Conservation (phyloP, 2,888 invertebrate genomes). For the Lasioglossum zephyrum region DNA sequence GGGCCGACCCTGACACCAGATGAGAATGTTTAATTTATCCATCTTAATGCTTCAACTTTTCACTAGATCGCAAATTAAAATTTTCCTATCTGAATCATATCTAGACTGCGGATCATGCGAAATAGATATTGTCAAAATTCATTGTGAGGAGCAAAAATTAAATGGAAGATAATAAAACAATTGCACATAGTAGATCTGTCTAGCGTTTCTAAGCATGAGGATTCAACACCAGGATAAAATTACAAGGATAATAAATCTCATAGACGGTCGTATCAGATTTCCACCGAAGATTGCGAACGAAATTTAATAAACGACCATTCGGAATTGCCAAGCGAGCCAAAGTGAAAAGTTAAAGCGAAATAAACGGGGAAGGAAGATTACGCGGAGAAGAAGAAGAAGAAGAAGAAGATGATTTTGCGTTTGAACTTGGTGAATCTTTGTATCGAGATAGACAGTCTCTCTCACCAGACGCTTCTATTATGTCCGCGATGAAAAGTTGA, state of each 20-base stretch:
- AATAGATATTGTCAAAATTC: too few relatives aligned
- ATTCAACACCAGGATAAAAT: neutral
- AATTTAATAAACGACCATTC: conserved; percentile 5
- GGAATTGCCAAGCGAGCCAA: conserved; percentile 3
- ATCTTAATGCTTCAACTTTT: neutral
- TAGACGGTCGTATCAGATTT: neutral
- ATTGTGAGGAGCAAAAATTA: too few relatives aligned
- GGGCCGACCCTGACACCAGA: neutral
- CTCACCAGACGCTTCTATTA: conserved; percentile 1
- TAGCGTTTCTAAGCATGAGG: neutral
- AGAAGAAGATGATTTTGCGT: neutral
- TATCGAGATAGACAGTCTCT: neutral
- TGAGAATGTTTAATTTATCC: conserved; percentile 11
- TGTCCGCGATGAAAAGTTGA: neutral
- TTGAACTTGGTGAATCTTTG: neutral
- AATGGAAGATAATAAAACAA: too few relatives aligned
- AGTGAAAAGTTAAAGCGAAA: conserved; percentile 5
- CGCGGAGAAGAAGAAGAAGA: neutral
- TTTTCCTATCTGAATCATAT: neutral
- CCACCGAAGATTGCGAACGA: neutral
- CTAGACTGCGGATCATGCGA: neutral
- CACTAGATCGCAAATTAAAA: neutral
- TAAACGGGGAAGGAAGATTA: neutral
- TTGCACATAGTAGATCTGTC: neutral
- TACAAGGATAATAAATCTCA: conserved; percentile 1